Percentiles rank a stretch among this genome's conserved stretches.
These are phyloP conservation scores for Rynchops niger DNA, from an alignment of 2,113 vertebrate species.

Conservation along the genomic window DNA sequence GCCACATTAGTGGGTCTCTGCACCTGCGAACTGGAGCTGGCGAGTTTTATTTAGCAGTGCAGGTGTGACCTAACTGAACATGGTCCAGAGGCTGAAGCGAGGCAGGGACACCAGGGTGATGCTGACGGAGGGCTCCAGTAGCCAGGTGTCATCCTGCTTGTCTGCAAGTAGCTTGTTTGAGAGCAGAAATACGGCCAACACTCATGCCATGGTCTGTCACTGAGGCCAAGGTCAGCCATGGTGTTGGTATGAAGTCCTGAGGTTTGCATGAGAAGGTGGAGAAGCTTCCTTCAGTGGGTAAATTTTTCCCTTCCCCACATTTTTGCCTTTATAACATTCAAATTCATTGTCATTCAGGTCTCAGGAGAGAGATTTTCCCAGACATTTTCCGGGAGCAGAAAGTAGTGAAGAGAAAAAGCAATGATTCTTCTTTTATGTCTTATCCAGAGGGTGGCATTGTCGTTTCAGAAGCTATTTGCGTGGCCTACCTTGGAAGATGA, in stretches of 20 bases:
- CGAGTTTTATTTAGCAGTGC: background rate
- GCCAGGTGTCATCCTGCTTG: background rate
- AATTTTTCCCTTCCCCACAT: background rate
- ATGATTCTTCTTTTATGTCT: background rate
- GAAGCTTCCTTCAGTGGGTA: background rate
- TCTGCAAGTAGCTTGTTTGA: background rate
- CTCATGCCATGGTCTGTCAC: background rate
- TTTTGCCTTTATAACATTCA: background rate
- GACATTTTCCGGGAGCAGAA: background rate
- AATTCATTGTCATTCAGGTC: background rate
- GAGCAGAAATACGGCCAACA: background rate
- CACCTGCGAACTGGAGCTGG: background rate
- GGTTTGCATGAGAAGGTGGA: background rate
- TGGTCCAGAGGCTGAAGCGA: background rate
- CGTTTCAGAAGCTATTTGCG: background rate
- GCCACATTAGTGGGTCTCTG: background rate
- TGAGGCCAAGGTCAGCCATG: background rate
- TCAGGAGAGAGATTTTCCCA: background rate
- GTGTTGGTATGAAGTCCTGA: background rate
- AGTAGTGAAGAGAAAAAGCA: background rate
- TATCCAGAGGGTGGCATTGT: background rate
- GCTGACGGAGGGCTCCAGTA: background rate
- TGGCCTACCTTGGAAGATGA: background rate
- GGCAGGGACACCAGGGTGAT: rapidly evolving
- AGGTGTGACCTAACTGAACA: background rate